Conservation (phyloP, 2,113 vertebrate species). For the Stercorarius parasiticus region DNA sequence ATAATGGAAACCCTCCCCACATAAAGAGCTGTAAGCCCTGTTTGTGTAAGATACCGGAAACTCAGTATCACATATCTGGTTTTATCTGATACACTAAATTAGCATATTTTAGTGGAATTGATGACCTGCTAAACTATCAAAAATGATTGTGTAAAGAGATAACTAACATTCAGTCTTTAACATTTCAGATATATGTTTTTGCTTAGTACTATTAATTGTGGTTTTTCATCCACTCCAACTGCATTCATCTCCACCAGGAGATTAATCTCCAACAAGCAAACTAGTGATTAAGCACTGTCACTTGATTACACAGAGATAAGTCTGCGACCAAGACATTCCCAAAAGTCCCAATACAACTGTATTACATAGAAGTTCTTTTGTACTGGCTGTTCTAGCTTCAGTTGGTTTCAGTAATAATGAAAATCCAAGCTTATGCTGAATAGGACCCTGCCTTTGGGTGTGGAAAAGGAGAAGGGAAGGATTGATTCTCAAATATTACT, state of each 20-base stretch:
- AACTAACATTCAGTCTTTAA: background rate
- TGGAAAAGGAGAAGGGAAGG: background rate
- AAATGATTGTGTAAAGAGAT: background rate
- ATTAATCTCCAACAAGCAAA: background rate
- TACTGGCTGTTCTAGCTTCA: background rate
- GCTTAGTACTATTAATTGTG: background rate
- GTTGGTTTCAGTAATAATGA: background rate
- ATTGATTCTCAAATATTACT: background rate
- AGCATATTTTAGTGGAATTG: background rate
- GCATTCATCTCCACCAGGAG: background rate
- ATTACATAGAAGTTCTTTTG: background rate
- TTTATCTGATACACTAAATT: background rate
- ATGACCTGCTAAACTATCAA: background rate
- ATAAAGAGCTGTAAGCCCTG: background rate
- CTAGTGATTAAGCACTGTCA: background rate
- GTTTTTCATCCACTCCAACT: background rate
- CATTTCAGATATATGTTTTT: background rate
- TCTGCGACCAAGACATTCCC: background rate
- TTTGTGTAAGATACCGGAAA: background rate
- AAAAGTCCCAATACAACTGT: background rate
- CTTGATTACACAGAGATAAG: background rate
- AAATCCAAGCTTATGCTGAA: background rate
- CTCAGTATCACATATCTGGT: no score
- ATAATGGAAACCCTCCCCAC: background rate
- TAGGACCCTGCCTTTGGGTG: background rate